A percentile compares a stretch with the other conserved stretches of the same genome.
Conservation (phyloP, 2,113 vertebrate species). For the Sebastes fasciatus region DNA sequence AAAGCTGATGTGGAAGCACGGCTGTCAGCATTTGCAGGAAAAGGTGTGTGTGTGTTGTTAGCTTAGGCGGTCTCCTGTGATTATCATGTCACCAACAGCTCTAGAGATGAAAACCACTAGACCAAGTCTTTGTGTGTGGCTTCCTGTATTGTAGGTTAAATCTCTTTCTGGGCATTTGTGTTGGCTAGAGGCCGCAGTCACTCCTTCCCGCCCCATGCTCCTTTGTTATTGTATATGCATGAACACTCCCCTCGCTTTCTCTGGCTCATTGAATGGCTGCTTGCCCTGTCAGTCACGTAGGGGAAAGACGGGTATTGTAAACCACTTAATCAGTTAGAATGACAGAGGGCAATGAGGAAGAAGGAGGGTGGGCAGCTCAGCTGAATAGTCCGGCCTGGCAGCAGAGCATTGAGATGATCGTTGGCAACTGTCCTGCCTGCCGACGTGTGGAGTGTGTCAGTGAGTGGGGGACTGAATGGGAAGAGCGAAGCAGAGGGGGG, state of each 20-base stretch:
- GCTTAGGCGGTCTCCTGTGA: constrained; percentile 21
- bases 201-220: constrained; percentile 24
- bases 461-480: constrained; percentile 55
- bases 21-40: constrained; percentile 4
- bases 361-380: constrained; percentile 35
- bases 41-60: not conserved
- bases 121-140: constrained; percentile 31
- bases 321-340: constrained; percentile 61
- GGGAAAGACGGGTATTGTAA: constrained; percentile 50
- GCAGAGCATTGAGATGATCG: constrained; percentile 56
- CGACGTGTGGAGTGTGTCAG: constrained; percentile 63
- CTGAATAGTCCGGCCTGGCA: constrained; percentile 53
- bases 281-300: constrained; percentile 39
- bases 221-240: constrained; percentile 44
- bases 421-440: constrained; percentile 64
- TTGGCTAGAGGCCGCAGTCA: constrained; percentile 25
- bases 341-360: constrained; percentile 40
- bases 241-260: constrained; percentile 42
- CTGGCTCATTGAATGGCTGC: constrained; percentile 30
- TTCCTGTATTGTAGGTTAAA: constrained; percentile 58
- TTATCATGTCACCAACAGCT: constrained; percentile 50
- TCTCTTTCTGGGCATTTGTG: constrained; percentile 49
- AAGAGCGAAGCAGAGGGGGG: constrained; percentile 26
- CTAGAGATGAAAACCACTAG: constrained; percentile 28
- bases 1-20: constrained; percentile 1